Evolutionary conservation across 2,113 vertebrate genomes (phyloP).

Genomic region (Cololabis saira): DNA sequence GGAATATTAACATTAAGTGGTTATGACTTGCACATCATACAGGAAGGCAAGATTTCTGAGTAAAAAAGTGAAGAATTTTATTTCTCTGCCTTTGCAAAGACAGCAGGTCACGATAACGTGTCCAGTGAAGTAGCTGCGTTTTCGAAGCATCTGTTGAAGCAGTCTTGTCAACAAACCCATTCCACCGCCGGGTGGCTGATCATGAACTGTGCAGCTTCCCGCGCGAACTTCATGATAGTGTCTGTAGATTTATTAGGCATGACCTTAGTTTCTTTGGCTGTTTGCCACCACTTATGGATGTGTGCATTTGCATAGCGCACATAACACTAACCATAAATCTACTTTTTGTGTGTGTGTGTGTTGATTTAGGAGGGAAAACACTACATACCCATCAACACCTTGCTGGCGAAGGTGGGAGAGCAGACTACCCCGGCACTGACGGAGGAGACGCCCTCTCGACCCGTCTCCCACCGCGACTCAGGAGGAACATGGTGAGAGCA

Average conservation of each 20-base stretch:
- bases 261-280: constrained; percentile 55
- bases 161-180: constrained; percentile 38
- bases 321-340: constrained; percentile 15
- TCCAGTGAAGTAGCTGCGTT: too few species aligned
- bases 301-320: constrained; percentile 16
- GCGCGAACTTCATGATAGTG: constrained; percentile 20
- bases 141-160: constrained; percentile 1
- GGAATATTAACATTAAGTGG: too few species aligned
- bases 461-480: constrained; percentile 81
- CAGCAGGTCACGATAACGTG: too few species aligned
- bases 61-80: too few species aligned
- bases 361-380: constrained; percentile 90
- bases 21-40: too few species aligned
- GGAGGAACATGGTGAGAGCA: constrained; percentile 84
- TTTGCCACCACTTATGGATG: constrained; percentile 21
- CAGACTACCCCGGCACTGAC: constrained; percentile 64
- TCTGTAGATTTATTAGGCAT: constrained; percentile 40
- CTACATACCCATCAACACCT: constrained; percentile 92
- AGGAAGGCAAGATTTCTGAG: too few species aligned
- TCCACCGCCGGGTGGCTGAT: constrained; percentile 23
- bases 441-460: constrained; percentile 79
- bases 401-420: constrained; percentile 82
- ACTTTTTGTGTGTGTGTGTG: constrained; percentile 20
- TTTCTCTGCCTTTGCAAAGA: too few species aligned
- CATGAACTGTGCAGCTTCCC: constrained; percentile 16